Percentiles rank a stretch among this genome's conserved stretches.
These are phyloP conservation scores for Aquatica leii DNA, from an alignment of 2,888 invertebrate species.

Conservation along the genomic window DNA sequence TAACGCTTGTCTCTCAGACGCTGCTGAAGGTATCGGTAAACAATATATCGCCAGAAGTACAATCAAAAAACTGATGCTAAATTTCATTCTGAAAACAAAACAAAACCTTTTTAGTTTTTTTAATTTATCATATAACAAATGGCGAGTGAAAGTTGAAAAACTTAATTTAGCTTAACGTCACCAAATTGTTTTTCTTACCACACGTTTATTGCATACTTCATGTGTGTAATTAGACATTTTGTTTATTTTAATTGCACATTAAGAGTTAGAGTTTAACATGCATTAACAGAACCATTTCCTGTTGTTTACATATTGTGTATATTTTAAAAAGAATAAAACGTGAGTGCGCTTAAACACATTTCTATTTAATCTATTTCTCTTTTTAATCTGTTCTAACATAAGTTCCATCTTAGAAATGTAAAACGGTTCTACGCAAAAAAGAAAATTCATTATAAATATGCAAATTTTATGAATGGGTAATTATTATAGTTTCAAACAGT, in stretches of 20 bases:
- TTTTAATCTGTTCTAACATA: no score
- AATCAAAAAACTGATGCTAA: conserved; percentile 38
- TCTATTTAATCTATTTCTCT: no score
- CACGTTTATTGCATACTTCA: neutral
- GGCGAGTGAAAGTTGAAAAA: neutral
- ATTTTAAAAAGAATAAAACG: no score
- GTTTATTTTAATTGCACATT: neutral
- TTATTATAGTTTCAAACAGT: no score
- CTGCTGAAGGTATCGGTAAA: conserved; percentile 34
- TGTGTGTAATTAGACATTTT: neutral
- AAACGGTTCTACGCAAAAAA: no score
- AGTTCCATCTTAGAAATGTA: no score
- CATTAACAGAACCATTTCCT: no score
- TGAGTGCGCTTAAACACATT: no score
- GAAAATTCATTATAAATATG: no score
- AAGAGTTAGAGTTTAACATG: neutral
- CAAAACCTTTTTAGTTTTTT: neutral
- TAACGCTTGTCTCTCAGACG: conserved; percentile 43
- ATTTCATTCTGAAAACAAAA: conserved; percentile 48
- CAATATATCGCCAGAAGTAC: conserved; percentile 42
- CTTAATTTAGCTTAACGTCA: neutral
- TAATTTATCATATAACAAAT: no score
- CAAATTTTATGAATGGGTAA: no score
- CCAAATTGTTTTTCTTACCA: neutral
- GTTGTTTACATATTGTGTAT: no score